Percentiles rank a stretch among this genome's conserved stretches.
Conservation (phyloP, 1,140 invertebrate genomes). For the Heliconius hewitsoni region DNA sequence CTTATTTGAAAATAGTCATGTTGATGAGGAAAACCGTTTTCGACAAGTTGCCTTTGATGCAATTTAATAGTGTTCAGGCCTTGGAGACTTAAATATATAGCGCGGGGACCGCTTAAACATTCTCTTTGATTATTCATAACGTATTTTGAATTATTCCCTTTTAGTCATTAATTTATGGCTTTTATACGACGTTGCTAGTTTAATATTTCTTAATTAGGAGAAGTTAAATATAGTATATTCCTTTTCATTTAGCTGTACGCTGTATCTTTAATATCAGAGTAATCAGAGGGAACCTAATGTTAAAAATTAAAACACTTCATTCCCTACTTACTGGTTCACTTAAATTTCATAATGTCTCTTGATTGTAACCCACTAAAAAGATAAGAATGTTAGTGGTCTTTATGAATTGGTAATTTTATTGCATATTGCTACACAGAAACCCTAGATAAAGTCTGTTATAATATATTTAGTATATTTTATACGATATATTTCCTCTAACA, state of each 20-base stretch:
- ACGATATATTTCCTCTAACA: slow-evolving; percentile 10
- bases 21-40: neutral
- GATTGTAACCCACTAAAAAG: no score
- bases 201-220: neutral
- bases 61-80: slow-evolving; percentile 10
- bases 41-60: neutral
- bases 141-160: neutral
- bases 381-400: no score
- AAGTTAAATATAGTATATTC: neutral
- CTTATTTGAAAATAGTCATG: neutral
- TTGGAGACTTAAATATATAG: slow-evolving; percentile 10
- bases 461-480: slow-evolving; percentile 11
- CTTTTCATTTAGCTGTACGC: no score
- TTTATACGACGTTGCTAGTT: neutral
- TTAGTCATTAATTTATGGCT: neutral
- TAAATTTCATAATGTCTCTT: no score
- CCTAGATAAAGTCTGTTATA: neutral
- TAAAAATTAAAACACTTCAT: no score
- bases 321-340: no score
- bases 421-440: neutral
- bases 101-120: neutral
- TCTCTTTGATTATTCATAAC: neutral
- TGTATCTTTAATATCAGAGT: no score
- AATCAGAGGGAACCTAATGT: no score
- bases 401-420: neutral